Evolutionary conservation across 2,113 vertebrate genomes (phyloP), one percentile per base, ranked within the genome.

Genomic region (Ailurus styani): DNA sequence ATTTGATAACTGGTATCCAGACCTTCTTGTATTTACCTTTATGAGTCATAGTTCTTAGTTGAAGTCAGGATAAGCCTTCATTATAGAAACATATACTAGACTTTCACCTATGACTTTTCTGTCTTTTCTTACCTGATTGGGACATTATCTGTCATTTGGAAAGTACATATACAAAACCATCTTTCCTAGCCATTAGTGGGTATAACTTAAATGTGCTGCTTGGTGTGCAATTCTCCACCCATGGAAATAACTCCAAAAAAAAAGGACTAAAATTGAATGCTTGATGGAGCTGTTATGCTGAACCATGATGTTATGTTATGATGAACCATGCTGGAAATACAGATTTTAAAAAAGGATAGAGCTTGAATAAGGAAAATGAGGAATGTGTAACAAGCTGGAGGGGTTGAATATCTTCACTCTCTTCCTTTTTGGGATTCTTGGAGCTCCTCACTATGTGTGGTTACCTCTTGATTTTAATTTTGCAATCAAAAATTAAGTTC

Each of bases 51-150:
- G 60, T 73, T 55, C 40, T 90, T 84, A 62, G 66, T 0, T 78
- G 68, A 96, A 92, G 77, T 95, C 55, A 96, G 60, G 25, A 78
- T 93, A 91, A 93, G 20, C 11, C 4, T 82, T 93, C 50, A 94
- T 6, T 91, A 55, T 11, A 68, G 55, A 93, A 96, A 31, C 2
- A 88, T 15, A 93, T 29, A n/a, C 18, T 91, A 83, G 68, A 73
- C 40, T 81, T 84, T 96, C 73, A 82, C 47, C n/a, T 88, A 70
- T 86, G 6, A 50, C 2, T 88, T 91, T 88, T 81, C 21, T 90
- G 10, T 85, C 42, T 95, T 73, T 87, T 88, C 47, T 88, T 55
- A 37, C 34, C 25, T 91, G n/a, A 83, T 83, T 84, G 82, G 37
- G 62, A 15, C 60, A 93, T 97, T 95, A 34, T 29, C 12, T 79